Base-by-base conservation (phyloP, 2,888 invertebrate genomes). In the Macaria notata region DNA sequence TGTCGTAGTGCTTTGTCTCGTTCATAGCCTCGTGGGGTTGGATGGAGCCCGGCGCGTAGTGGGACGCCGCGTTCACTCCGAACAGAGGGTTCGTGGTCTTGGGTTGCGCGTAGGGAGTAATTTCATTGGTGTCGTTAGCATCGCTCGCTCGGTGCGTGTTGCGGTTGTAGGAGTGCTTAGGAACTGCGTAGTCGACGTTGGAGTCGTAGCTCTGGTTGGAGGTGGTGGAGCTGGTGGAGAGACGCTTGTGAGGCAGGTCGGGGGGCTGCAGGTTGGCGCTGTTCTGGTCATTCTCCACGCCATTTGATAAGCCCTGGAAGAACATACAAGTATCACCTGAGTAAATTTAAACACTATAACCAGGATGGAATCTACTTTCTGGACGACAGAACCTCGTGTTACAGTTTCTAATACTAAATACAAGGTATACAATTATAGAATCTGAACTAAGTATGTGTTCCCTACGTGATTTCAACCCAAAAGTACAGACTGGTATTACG, bases 141-240 rank as follows among this genome's bases (percentile, higher is more conserved):
- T 86, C 84, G 49, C 71, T 77, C 39, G 73, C 66, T 64, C 83
- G 73, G 63, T 77, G 77, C n/a, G 72, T 60, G 48, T 70, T 64
- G 49, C 81, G 84, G 72, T 71, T 82, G 76, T 83, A 88, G 29
- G 82, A 62, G 67, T 84, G 84, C 60, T 88, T 90, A 38, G 89
- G 88, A 51, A 84, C 79, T 9, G 86, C 79, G 71, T 89, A 90
- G 52, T 89, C 90, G 9, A 84, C 82, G 67, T 78, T 85, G 0
- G 90, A 88, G 65, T 90, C 90, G 76, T 84, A 88, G 68, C 90
- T 89, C 66, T 89, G 89, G 72, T 88, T 90, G 59, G 91, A 91
- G 3, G 83, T 79, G 42, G 87, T 88, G 1, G 92, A 90, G 61
- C 84, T 86, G 56, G 88, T 86, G 3, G 92, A 91, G 4, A 91